Percentiles rank a stretch among this genome's conserved stretches.
Conservation (phyloP, 1,140 invertebrate species). For the Battus philenor region DNA sequence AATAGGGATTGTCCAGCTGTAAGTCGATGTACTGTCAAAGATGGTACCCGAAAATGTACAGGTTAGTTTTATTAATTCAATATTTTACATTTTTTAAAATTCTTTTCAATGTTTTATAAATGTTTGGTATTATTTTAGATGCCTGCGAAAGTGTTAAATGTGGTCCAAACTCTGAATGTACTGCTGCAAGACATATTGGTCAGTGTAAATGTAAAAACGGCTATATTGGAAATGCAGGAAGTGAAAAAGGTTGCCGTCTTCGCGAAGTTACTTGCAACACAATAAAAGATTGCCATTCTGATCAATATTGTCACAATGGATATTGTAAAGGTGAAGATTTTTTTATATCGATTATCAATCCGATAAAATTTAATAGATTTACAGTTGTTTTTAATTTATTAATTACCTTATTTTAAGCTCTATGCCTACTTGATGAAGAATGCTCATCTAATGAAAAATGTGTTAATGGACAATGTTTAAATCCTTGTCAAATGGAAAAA, state of each 20-base stretch:
- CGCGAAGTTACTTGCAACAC: constrained; percentile 82
- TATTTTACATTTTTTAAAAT: constrained; percentile 2
- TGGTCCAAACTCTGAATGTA: constrained; percentile 89
- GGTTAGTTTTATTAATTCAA: constrained; percentile 50
- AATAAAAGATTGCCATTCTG: constrained; percentile 83
- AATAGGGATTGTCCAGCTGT: constrained; percentile 86
- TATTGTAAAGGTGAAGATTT: constrained; percentile 85
- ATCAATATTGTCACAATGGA: constrained; percentile 88
- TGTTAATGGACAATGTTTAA: constrained; percentile 87
- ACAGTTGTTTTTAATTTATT: too few species aligned
- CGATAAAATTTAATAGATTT: too few species aligned
- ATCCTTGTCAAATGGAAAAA: constrained; percentile 86
- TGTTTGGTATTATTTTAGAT: constrained; percentile 71
- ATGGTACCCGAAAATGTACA: constrained; percentile 84
- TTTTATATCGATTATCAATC: constrained; percentile 3
- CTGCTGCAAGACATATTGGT: constrained; percentile 82
- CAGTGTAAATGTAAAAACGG: constrained; percentile 86
- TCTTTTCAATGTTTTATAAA: constrained; percentile 3
- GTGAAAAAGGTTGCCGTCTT: constrained; percentile 84
- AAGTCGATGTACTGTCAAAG: constrained; percentile 83
- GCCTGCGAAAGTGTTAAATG: constrained; percentile 86
- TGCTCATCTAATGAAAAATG: constrained; percentile 88
- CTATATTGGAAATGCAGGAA: constrained; percentile 85
- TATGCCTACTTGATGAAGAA: constrained; percentile 87
- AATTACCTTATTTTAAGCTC: constrained; percentile 74